These are phyloP conservation scores for Sphaeridia pumilis DNA, from an alignment of 2,888 invertebrate species.

Conservation along the genomic window DNA sequence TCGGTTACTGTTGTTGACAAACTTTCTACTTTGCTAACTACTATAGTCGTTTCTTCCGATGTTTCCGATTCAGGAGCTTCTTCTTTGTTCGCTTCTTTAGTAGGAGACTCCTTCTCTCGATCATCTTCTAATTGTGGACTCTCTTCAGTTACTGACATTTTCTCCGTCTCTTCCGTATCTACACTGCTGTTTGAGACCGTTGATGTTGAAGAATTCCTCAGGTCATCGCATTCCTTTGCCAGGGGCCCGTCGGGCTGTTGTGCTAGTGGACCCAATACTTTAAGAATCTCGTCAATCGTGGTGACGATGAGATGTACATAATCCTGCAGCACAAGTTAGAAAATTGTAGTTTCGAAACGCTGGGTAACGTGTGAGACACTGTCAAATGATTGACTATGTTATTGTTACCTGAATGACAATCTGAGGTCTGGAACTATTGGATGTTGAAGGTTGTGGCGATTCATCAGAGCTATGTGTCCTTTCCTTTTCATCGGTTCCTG, in stretches of 20 bases:
- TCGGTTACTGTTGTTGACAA: neutral
- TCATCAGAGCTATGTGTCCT: conserved; percentile 4
- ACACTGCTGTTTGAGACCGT: neutral
- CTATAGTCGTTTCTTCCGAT: neutral
- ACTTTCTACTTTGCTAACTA: neutral
- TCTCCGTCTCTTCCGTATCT: neutral
- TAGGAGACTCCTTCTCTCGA: neutral
- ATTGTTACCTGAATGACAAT: too few relatives aligned
- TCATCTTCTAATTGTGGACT: neutral
- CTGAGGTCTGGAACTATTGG: too few relatives aligned
- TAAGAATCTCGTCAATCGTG: conserved; percentile 24
- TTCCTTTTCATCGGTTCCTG: conserved; percentile 1
- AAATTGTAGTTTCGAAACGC: too few relatives aligned
- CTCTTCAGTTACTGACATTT: neutral
- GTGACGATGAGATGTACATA: conserved; percentile 25
- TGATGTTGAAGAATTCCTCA: neutral
- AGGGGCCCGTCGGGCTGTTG: neutral
- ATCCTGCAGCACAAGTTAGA: too few relatives aligned
- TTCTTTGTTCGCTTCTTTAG: neutral
- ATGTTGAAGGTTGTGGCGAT: neutral
- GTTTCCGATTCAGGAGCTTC: neutral
- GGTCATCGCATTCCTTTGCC: neutral
- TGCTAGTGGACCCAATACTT: neutral
- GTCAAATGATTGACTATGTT: too few relatives aligned
- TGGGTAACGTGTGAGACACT: too few relatives aligned